Base-by-base conservation (phyloP, 2,113 vertebrate species). In the Oryzias celebensis region DNA sequence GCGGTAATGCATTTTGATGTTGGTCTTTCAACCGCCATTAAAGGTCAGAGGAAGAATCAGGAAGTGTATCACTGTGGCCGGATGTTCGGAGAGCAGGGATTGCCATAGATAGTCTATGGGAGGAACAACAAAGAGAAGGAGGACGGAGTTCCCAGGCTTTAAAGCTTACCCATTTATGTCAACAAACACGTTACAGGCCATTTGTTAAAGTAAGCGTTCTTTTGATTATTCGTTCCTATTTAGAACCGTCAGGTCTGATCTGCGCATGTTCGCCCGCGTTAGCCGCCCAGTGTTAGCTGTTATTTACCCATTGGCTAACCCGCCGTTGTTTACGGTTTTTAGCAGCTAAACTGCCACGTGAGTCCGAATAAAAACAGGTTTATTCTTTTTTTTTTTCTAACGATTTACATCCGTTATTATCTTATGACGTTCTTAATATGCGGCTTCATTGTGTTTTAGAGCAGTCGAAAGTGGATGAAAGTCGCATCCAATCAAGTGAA, bases 61-160 rank as follows among this genome's bases (percentile, higher is more conserved):
- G 36, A 36, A 12, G 36, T 12, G 36, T 36, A 36, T 8, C 36
- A 2, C 36, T 36, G 36, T 36, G 8, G 36, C 77, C 87, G 88
- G 88, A 90, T 23, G 77, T 70, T 44, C 71, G 4, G 65, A n/a
- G 51, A 12, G 62, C 41, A 65, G 55, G 20, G 20, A 20, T 20
- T 20, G 20, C 20, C 20, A 20, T 20, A 1, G 20, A 20, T 20
- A 20, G 20, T 20, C 1, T 20, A 20, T 20, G 20, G 72, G 84
- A 81, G 85, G 75, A 85, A 84, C 85, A 85, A 88, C 80, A 90
- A 88, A 88, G 77, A 53, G 26, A 47, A 51, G 22, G 15, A 81
- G 6, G 59, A 75, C 76, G 77, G 81, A 71, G 78, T 77, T 41
- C 50, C 76, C 72, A 51, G 73, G 58, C 31, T 82, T 71, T 53